Evolutionary conservation across 2,113 vertebrate species (phyloP).

Genomic region (Nibea coibor): DNA sequence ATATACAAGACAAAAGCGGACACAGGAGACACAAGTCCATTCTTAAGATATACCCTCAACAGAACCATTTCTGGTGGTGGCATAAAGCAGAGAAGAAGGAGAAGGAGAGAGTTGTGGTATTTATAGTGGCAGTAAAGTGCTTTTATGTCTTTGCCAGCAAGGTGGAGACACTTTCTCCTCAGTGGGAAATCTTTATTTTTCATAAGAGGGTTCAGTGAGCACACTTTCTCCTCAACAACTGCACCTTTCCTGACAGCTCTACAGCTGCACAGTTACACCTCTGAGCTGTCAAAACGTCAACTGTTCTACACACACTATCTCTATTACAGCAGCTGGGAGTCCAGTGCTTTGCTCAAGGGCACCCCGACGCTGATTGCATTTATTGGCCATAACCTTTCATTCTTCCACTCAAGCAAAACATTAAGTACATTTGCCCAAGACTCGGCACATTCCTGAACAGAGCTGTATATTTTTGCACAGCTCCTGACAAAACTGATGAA

Average conservation of each 20-base stretch:
- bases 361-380: slow-evolving; percentile 31
- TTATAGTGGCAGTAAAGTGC: slow-evolving; percentile 67
- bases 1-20: not conserved
- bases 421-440: slow-evolving; percentile 14
- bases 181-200: slow-evolving; percentile 71
- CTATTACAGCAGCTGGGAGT: slow-evolving; percentile 52
- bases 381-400: slow-evolving; percentile 11
- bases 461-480: slow-evolving; percentile 26
- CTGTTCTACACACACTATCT: slow-evolving; percentile 49
- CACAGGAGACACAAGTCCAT: not conserved
- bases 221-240: slow-evolving; percentile 61
- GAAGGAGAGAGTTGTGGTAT: slow-evolving; percentile 49
- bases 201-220: slow-evolving; percentile 57
- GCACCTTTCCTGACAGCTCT: slow-evolving; percentile 63
- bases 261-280: slow-evolving; percentile 62
- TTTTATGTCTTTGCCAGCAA: slow-evolving; percentile 61
- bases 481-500: slow-evolving; percentile 37
- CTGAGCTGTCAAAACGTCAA: slow-evolving; percentile 58
- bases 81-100: slow-evolving; percentile 32
- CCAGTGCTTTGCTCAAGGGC: slow-evolving; percentile 55
- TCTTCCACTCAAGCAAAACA: slow-evolving; percentile 22
- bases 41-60: slow-evolving; percentile 5
- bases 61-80: slow-evolving; percentile 3
- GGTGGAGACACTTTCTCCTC: slow-evolving; percentile 52
- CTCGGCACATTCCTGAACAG: slow-evolving; percentile 22